phyloP scores from a whole-genome alignment of 92 coral and sea anemone species.

The Porites divaricata region DNA sequence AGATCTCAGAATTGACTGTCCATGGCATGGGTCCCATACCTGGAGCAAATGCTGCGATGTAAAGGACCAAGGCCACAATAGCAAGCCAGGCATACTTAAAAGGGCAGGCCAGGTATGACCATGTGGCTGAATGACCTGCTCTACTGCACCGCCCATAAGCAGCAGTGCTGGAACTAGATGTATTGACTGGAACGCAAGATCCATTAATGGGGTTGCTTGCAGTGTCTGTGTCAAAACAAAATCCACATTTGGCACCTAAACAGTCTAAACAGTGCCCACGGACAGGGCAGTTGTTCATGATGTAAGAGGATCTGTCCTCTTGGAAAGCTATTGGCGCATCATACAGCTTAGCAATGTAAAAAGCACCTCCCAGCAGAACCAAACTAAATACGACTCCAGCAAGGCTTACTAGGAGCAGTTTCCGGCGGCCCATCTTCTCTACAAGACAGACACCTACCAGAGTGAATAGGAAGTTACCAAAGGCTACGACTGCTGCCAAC shows the following conservation, averaged over 20 bases:
- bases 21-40: slow-evolving; percentile 95
- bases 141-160: slow-evolving; percentile 80
- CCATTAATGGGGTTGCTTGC: slow-evolving; percentile 65
- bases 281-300: slow-evolving; percentile 39
- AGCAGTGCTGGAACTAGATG: slow-evolving; percentile 44
- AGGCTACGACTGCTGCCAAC: slow-evolving; percentile 93
- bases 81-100: slow-evolving; percentile 88
- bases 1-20: slow-evolving; percentile 87
- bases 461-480: slow-evolving; percentile 85
- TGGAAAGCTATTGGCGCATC: slow-evolving; percentile 57
- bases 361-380: slow-evolving; percentile 83
- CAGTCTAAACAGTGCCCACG: slow-evolving; percentile 60
- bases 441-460: slow-evolving; percentile 83
- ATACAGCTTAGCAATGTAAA: slow-evolving; percentile 64
- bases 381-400: slow-evolving; percentile 85
- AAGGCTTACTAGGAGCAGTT: slow-evolving; percentile 81
- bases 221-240: slow-evolving; percentile 68
- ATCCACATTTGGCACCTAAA: slow-evolving; percentile 69
- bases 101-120: slow-evolving; percentile 86
- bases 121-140: slow-evolving; percentile 24
- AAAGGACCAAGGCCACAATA: slow-evolving; percentile 72
- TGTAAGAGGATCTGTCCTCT: slow-evolving; percentile 18
- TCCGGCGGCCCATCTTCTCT: slow-evolving; percentile 91
- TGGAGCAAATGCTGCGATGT: slow-evolving; percentile 84
- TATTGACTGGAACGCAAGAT: slow-evolving; percentile 72